A percentile compares a stretch with the other conserved stretches of the same genome.
Evolutionary conservation across 2,888 invertebrate genomes (phyloP).

Genomic region (Phyllotreta striolata): DNA sequence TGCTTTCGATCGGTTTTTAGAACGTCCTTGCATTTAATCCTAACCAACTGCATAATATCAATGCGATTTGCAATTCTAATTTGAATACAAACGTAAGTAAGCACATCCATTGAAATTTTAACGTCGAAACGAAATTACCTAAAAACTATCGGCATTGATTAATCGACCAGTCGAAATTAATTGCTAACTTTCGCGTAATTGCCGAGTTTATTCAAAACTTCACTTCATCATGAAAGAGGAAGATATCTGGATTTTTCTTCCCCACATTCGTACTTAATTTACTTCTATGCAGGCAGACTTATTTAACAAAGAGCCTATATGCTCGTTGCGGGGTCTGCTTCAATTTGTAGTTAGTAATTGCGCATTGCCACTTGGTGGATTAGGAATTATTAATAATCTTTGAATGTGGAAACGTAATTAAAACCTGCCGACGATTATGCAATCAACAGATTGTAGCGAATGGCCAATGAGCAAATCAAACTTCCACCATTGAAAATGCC

Average conservation of each 20-base stretch:
- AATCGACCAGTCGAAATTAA: too few relatives aligned
- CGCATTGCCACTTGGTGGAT: conserved; percentile 13
- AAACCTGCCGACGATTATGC: conserved; percentile 18
- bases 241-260: too few relatives aligned
- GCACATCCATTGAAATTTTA: conserved; percentile 5
- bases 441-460: conserved; percentile 21
- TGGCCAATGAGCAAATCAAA: conserved; percentile 23
- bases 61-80: conserved; percentile 13
- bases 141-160: too few relatives aligned
- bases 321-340: too few relatives aligned
- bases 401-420: conserved; percentile 22
- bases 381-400: conserved; percentile 19
- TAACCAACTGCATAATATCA: conserved; percentile 7
- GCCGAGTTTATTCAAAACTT: too few relatives aligned
- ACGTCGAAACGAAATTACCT: too few relatives aligned
- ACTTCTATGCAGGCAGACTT: too few relatives aligned
- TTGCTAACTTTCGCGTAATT: too few relatives aligned
- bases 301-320: too few relatives aligned
- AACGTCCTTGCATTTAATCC: conserved; percentile 17
- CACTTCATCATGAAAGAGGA: too few relatives aligned
- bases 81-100: conserved; percentile 2
- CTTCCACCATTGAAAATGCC: conserved; percentile 27
- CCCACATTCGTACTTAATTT: too few relatives aligned
- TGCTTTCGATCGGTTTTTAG: conserved; percentile 14
- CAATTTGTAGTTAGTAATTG: background rate